Percentiles rank a stretch among this genome's conserved stretches.
phyloP scores from a whole-genome alignment of 2,888 invertebrate species.

The Sthenelais limicola region DNA sequence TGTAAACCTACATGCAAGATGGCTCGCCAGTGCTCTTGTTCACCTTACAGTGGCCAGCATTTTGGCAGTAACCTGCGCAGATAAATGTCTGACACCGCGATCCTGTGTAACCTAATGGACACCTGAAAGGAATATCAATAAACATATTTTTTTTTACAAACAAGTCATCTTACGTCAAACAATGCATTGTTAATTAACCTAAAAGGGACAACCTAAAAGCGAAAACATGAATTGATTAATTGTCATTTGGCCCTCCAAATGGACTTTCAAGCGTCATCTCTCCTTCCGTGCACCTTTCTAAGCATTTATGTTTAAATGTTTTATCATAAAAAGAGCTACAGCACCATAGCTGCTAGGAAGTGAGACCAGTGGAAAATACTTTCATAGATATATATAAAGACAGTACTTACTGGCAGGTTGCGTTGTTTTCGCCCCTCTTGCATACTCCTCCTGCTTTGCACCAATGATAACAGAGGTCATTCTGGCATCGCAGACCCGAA shows the following conservation, averaged over 20 bases:
- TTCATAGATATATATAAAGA: constrained; percentile 16
- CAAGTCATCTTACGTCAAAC: too few species aligned
- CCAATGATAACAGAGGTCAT: constrained; percentile 40
- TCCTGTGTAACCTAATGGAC: constrained; percentile 44
- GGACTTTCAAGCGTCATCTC: too few species aligned
- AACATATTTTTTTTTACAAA: too few species aligned
- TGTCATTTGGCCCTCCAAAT: too few species aligned
- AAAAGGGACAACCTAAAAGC: too few species aligned
- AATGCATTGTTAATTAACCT: too few species aligned
- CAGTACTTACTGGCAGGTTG: constrained; percentile 41
- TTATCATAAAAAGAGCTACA: too few species aligned
- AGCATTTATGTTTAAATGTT: too few species aligned
- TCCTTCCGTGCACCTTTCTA: too few species aligned
- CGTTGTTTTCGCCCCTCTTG: background rate
- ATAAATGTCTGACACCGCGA: constrained; percentile 32
- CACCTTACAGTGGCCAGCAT: constrained; percentile 38
- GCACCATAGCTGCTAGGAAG: too few species aligned
- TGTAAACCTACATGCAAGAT: constrained; percentile 23
- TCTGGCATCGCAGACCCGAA: constrained; percentile 42
- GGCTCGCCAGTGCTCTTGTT: background rate
- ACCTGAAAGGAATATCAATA: constrained; percentile 38
- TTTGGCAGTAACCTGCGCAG: constrained; percentile 34
- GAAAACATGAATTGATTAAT: too few species aligned
- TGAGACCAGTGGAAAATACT: too few species aligned
- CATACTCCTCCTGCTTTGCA: constrained; percentile 45